Conservation (phyloP, 2,888 invertebrate genomes). For the Priocnemis perturbator region DNA sequence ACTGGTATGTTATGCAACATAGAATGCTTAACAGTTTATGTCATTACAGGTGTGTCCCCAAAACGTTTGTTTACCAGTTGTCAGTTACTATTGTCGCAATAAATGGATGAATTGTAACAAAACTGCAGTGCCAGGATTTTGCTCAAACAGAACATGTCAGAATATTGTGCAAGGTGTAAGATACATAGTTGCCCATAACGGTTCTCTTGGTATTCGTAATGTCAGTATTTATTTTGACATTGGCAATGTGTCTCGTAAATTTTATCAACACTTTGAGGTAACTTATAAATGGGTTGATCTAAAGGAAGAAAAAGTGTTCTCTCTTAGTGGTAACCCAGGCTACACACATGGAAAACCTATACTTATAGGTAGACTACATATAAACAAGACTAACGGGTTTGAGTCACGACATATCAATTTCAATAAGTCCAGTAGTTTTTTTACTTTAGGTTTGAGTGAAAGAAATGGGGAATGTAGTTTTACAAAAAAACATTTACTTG, state of each 20-base stretch:
- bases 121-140: constrained; percentile 51
- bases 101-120: constrained; percentile 61
- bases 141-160: constrained; percentile 63
- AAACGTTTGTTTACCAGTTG: constrained; percentile 60
- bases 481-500: constrained; percentile 57
- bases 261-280: constrained; percentile 68
- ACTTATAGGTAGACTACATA: constrained; percentile 74
- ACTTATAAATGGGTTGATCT: constrained; percentile 62
- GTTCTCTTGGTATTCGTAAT: constrained; percentile 75
- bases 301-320: constrained; percentile 55
- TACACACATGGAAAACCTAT: constrained; percentile 83
- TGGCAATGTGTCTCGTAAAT: constrained; percentile 65
- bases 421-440: constrained; percentile 59
- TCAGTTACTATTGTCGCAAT: constrained; percentile 58
- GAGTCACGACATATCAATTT: constrained; percentile 52
- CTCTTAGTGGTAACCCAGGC: constrained; percentile 86
- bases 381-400: constrained; percentile 52
- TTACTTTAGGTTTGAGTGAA: constrained; percentile 66
- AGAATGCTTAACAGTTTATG: constrained; percentile 9
- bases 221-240: constrained; percentile 73
- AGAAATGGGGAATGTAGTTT: constrained; percentile 62
- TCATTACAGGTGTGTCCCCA: constrained; percentile 61
- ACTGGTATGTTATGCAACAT: background rate
- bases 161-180: constrained; percentile 72
- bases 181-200: constrained; percentile 75